Evolutionary conservation across 1,140 invertebrate species (phyloP), one percentile per base, ranked within the genome.

Genomic region (Chymomyza costata): DNA sequence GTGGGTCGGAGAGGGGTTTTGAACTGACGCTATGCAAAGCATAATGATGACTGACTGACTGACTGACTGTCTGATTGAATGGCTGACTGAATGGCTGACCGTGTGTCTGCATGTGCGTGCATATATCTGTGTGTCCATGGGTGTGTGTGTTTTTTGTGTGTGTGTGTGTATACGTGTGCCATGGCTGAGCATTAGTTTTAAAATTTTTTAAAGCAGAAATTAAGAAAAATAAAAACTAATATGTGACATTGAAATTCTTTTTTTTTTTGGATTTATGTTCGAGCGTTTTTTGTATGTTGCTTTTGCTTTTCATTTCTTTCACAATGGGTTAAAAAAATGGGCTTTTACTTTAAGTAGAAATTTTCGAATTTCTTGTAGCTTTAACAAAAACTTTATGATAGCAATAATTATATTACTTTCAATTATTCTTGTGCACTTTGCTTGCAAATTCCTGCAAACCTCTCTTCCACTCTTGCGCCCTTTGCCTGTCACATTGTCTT

Each of bases 11-110:
- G 58, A 62, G 53, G 58, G 49, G 37, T 56, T 56, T 46, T 62
- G 61, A n/a, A 38, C 60, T 52, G 60, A n/a, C n/a, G n/a, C n/a
- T n/a, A n/a, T n/a, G n/a, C 21, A 3, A 25, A 73, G 48, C 56
- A 37, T 55, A 63, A 39, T 57, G 55, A 60, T 74, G 69, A 68
- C 40, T 57, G 51, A 52, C 45, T 70, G 55, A 51, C 40, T 70
- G 45, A 60, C 54, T 67, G 65, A 59, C 48, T 61, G 61, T 51
- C 35, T 70, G 68, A 37, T 14, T 53, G 52, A 57, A 15, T 54
- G 56, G 11, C 43, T 47, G 43, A 31, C 11, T 47, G 35, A 17
- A 25, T 34, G 34, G 25, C 32, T 15, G 11, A 19, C 13, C 31
- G 16, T 25, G 8, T 8, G 8, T 25, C 3, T 25, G 21, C 8